Percentiles rank a stretch among this genome's conserved stretches.
phyloP scores from a whole-genome alignment of 1,140 invertebrate species.

The Micrasema longulum region DNA sequence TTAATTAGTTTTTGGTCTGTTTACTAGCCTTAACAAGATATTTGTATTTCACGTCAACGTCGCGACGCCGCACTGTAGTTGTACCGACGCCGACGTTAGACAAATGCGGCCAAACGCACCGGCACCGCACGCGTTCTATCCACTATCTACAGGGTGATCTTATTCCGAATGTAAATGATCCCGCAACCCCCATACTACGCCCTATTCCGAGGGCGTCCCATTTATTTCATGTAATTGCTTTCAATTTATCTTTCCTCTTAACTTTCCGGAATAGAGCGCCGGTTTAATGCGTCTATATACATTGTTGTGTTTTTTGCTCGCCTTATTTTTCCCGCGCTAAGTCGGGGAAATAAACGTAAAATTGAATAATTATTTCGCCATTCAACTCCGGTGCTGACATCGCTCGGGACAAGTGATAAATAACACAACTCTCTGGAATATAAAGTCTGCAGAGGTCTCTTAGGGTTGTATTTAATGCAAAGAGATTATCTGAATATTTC shows the following conservation, averaged over 20 bases:
- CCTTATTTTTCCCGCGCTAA: slow-evolving; percentile 33
- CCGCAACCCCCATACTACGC: slow-evolving; percentile 22
- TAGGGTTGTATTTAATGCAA: slow-evolving; percentile 9
- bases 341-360: slow-evolving; percentile 41
- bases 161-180: slow-evolving; percentile 52
- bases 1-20: not conserved
- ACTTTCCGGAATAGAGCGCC: slow-evolving; percentile 46
- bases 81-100: slow-evolving; percentile 22
- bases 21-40: not conserved
- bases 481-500: slow-evolving; percentile 33
- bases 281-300: slow-evolving; percentile 39
- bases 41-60: not conserved
- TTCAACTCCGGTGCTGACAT: slow-evolving; percentile 33
- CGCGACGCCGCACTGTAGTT: too few relatives aligned
- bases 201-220: slow-evolving; percentile 37
- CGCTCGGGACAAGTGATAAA: slow-evolving; percentile 43
- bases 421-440: slow-evolving; percentile 38
- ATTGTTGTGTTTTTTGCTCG: slow-evolving; percentile 43
- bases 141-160: slow-evolving; percentile 44
- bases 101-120: slow-evolving; percentile 44
- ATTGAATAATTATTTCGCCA: slow-evolving; percentile 53
- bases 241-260: slow-evolving; percentile 54
- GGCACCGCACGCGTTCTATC: slow-evolving; percentile 38
- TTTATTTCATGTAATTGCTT: slow-evolving; percentile 55
- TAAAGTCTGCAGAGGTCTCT: slow-evolving; percentile 17